Percentiles rank a stretch among this genome's conserved stretches.
Conservation (phyloP, 1,140 invertebrate genomes). For the Sycobia sp. region DNA sequence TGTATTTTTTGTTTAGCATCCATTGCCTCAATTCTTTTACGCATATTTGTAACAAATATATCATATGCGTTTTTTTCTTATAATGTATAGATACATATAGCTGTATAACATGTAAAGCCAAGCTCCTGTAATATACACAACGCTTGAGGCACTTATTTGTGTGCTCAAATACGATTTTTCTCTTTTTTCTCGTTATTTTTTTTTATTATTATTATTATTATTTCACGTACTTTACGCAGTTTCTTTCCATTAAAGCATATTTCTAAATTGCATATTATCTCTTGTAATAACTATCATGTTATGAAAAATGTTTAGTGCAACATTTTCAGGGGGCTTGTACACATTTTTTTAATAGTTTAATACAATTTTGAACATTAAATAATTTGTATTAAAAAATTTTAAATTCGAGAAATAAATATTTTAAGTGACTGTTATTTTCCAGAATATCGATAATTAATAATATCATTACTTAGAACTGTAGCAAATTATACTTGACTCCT, state of each 20-base stretch:
- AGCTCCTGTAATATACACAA: constrained; percentile 62
- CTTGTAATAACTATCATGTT: constrained; percentile 50
- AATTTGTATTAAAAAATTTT: constrained; percentile 31
- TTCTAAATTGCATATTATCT: constrained; percentile 56
- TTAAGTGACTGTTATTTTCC: constrained; percentile 44
- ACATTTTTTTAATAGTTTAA: constrained; percentile 39
- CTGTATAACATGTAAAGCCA: constrained; percentile 61
- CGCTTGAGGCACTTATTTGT: constrained; percentile 63
- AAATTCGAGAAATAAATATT: constrained; percentile 29
- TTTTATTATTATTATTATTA: constrained; percentile 43
- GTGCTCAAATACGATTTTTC: constrained; percentile 60
- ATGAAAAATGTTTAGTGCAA: constrained; percentile 52
- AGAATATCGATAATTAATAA: constrained; percentile 46
- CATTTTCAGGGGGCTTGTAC: constrained; percentile 34
- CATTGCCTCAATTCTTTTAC: constrained; percentile 56
- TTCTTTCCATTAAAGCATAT: constrained; percentile 55
- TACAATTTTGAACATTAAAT: constrained; percentile 31
- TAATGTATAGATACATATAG: constrained; percentile 60
- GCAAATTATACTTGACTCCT: constrained; percentile 5
- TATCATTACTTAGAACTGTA: constrained; percentile 3
- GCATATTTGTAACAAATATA: constrained; percentile 62
- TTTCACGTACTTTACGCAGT: constrained; percentile 11
- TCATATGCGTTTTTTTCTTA: constrained; percentile 58
- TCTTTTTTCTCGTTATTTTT: constrained; percentile 45
- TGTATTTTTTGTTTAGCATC: constrained; percentile 50